Conservation (phyloP, 1,140 invertebrate genomes). For the Drosophila malerkotliana region DNA sequence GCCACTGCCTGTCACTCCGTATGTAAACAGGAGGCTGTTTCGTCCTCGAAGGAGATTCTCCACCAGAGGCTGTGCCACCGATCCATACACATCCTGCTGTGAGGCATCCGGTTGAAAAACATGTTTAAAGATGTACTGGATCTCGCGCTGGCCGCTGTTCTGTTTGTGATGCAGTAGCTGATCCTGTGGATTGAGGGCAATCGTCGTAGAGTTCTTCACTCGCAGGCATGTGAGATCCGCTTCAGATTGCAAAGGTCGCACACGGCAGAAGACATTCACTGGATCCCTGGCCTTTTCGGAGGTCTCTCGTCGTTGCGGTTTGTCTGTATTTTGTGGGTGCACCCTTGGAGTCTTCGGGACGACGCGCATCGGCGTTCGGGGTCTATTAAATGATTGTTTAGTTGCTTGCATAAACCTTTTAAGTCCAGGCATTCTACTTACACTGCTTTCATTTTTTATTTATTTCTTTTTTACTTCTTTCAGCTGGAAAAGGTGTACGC, state of each 20-base stretch:
- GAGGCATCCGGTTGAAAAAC: conserved; percentile 91
- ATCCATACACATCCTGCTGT: conserved; percentile 93
- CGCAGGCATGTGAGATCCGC: conserved; percentile 89
- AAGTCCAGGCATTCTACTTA: conserved; percentile 30
- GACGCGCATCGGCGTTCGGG: conserved; percentile 76
- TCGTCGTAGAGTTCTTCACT: conserved; percentile 88
- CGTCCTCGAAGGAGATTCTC: conserved; percentile 91
- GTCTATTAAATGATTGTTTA: conserved; percentile 43
- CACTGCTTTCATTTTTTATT: conserved; percentile 63
- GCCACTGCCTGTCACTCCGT: conserved; percentile 98
- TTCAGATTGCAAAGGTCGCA: conserved; percentile 89
- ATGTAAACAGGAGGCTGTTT: conserved; percentile 96
- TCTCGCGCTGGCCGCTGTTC: conserved; percentile 86
- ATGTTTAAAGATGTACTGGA: conserved; percentile 91
- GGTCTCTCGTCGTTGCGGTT: conserved; percentile 37
- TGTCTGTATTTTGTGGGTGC: conserved; percentile 39
- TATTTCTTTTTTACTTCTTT: conserved; percentile 2
- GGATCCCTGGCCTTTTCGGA: conserved; percentile 84
- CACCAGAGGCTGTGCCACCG: conserved; percentile 94
- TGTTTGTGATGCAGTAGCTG: conserved; percentile 86
- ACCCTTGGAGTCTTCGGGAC: conserved; percentile 52
- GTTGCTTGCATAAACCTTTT: background rate
- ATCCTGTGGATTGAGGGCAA: conserved; percentile 87
- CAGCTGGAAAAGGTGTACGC: background rate
- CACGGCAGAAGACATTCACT: conserved; percentile 93